Base-by-base conservation (phyloP, 2,797 vertebrate genomes). In the Sebastes cheni region DNA sequence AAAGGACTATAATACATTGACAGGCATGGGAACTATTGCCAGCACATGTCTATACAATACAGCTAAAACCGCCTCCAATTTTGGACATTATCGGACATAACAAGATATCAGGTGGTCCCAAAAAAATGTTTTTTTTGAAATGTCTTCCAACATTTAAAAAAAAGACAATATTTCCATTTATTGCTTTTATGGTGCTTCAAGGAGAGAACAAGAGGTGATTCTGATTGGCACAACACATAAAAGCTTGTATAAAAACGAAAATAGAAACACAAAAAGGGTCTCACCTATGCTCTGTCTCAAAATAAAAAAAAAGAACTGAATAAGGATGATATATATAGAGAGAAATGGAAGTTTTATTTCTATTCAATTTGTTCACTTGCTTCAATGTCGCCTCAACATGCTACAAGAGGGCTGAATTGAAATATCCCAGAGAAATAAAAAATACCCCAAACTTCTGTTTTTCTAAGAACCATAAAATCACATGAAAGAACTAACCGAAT, bases 1-100 rank as follows among this genome's bases (percentile, higher is more conserved):
- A 99, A 98, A 99, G 97, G 97, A 97, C 97, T 99, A 99, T 98
- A 97, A 98, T 99, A 99, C 98, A 99, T 98, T 97, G 97, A 98
- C 97, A 99, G 97, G 97, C 97, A 97, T 97, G 96, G 96, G 97
- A 97, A 97, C 96, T 97, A 98, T 97, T 97, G 97, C 97, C 97
- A 96, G 97, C 96, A 98, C 97, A 97, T 97, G 96, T 97, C 97
- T 97, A 96, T 97, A 98, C 97, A 99, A 97, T 97, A 97, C 97
- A 98, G 96, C 97, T 97, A 97, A 96, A 97, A 97, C 95, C 95
- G 97, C 95, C 97, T 97, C 97, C 97, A 97, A 97, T 96, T 97
- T 86, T 96, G 96, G 97, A 97, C 97, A 97, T 96, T 96, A 93
- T 93, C 87, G 97, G 96, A 98, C 96, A 97, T 94, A 96, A 94